Evolutionary conservation across 2,113 vertebrate genomes (phyloP).

Genomic region (Dipodomys stephensi): DNA sequence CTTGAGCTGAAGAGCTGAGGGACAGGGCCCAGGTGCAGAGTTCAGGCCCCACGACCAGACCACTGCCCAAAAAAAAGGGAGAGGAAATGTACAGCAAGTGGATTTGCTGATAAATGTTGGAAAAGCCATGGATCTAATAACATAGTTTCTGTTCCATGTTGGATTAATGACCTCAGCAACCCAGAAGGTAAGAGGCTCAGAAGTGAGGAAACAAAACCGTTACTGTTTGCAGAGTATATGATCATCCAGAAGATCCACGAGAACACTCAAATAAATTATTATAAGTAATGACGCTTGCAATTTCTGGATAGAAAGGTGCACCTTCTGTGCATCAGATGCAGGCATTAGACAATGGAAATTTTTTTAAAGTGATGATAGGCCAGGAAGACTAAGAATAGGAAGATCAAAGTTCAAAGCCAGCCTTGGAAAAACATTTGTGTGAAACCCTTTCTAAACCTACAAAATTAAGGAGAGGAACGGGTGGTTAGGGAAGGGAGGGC

Average conservation of each 20-base stretch:
- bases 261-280: not conserved
- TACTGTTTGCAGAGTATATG: not conserved
- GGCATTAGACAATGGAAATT: not conserved
- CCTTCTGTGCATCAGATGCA: not conserved
- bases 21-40: too few species aligned
- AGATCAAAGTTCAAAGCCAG: too few species aligned
- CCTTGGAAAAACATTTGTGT: too few species aligned
- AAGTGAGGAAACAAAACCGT: not conserved
- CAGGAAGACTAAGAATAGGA: too few species aligned
- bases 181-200: not conserved
- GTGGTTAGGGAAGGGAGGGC: too few species aligned
- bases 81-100: not conserved
- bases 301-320: not conserved
- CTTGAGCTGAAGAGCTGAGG: too few species aligned
- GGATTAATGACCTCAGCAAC: not conserved
- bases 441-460: too few species aligned
- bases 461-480: too few species aligned
- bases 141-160: not conserved
- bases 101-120: not conserved
- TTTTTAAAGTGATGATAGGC: not conserved
- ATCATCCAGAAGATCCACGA: not conserved
- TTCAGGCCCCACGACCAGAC: too few species aligned
- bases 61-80: too few species aligned
- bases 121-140: not conserved
- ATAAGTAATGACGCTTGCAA: not conserved